Evolutionary conservation across 1,140 invertebrate genomes (phyloP).

Genomic region (Teleopsis dalmanni): DNA sequence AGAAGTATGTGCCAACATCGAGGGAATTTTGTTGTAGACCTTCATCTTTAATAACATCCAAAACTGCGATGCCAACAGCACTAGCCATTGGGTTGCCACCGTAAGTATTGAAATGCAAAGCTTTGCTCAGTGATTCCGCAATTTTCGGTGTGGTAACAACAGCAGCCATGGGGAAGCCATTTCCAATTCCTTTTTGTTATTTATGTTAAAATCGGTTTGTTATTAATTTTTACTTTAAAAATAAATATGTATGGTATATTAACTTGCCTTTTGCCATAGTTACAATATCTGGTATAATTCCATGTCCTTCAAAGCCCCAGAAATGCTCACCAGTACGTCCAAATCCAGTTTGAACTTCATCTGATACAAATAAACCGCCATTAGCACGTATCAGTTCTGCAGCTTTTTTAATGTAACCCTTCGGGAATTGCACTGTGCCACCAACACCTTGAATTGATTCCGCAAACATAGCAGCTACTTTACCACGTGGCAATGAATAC

Average conservation of each 20-base stretch:
- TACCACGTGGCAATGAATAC: conserved; percentile 63
- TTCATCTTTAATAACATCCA: conserved; percentile 92
- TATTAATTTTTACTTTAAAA: not conserved
- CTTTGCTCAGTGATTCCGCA: conserved; percentile 63
- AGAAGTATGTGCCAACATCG: conserved; percentile 72
- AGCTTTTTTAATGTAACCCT: conserved; percentile 75
- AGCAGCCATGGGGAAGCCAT: conserved; percentile 90
- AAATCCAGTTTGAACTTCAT: conserved; percentile 96
- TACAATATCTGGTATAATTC: conserved; percentile 84
- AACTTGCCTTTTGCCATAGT: conserved; percentile 71
- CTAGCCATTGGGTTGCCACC: conserved; percentile 90
- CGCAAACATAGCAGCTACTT: conserved; percentile 81
- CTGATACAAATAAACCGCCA: conserved; percentile 83
- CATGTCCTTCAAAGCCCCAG: conserved; percentile 91
- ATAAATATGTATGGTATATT: not conserved
- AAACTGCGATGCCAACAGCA: conserved; percentile 76
- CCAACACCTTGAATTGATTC: conserved; percentile 94
- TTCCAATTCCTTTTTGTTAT: conserved; percentile 55
- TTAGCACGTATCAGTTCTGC: conserved; percentile 67
- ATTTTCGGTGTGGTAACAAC: conserved; percentile 86
- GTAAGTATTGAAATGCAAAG: conserved; percentile 91
- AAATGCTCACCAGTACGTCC: conserved; percentile 87
- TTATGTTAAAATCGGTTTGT: not conserved
- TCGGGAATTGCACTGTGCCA: conserved; percentile 86
- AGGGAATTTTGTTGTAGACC: conserved; percentile 69